phyloP scores from a whole-genome alignment of 2,797 vertebrate genomes.

The Sebastes wilsoni region DNA sequence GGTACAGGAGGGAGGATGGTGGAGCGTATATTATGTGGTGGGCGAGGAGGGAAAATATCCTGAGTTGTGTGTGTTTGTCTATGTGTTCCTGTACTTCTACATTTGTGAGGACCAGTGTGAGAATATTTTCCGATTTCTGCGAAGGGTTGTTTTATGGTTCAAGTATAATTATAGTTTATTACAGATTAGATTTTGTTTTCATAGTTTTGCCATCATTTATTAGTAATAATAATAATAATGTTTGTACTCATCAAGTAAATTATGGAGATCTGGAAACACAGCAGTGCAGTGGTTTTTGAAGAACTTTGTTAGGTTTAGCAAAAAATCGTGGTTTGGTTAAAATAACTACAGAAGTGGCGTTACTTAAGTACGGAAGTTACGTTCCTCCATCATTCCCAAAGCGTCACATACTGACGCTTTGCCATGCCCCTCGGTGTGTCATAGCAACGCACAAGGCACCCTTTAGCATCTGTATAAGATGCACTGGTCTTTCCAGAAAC shows the following conservation, averaged over 20 bases:
- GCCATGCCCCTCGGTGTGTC: too few species aligned
- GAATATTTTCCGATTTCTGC: background rate
- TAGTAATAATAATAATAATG: background rate
- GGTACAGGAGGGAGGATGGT: background rate
- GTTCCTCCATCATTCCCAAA: too few species aligned
- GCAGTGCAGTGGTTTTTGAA: background rate
- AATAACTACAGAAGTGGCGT: fast-evolving
- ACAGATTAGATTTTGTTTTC: background rate
- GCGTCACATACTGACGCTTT: too few species aligned
- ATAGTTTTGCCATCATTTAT: background rate
- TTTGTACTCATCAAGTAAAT: background rate
- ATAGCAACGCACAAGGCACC: too few species aligned
- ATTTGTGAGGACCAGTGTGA: background rate
- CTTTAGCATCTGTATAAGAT: too few species aligned
- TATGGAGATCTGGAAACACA: background rate
- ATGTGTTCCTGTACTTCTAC: background rate
- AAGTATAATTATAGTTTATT: background rate
- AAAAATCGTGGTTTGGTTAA: too few species aligned
- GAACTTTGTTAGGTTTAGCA: too few species aligned
- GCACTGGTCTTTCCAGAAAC: too few species aligned
- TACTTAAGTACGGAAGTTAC: too few species aligned
- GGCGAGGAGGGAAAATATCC: background rate
- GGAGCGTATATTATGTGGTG: conserved; percentile 4
- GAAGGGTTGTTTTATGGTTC: background rate
- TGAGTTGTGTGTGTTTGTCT: background rate